Base-by-base conservation (phyloP, 1,140 invertebrate species). In the Drosophila auraria region DNA sequence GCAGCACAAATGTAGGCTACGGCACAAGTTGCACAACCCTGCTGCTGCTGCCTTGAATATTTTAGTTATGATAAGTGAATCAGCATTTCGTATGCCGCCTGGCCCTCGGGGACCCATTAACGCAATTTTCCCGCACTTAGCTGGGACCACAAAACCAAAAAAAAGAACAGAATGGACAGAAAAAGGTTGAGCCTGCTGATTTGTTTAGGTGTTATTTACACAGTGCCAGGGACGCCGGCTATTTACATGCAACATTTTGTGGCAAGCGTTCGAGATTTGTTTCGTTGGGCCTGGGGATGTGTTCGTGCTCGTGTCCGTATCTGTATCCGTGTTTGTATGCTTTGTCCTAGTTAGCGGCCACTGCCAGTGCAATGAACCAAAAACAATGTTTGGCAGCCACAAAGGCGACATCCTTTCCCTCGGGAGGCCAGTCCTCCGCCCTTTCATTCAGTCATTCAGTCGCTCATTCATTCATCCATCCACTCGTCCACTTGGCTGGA, bases 291-390 rank as follows among this genome's bases (percentile, higher is more conserved):
- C 56, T 45, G 47, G 56, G 69, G 71, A 50, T 53, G 47, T 73
- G 62, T 53, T 33, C 23, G 36, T 27, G 27, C 27, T 49, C 54
- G 54, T 56, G 27, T 54, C 27, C 51, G 2, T 30, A 30, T 20
- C 20, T 1, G 20, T 17, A 33, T 54, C 30, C 38, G 65, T 68
- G 53, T 54, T 62, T 45, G 69, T 75, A 53, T 70, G 15, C 44
- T 71, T 64, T 86, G 86, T 57, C 86, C 86, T 73, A 90, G 76
- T 86, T 89, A 72, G 83, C 23, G 83, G 79, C 76, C 50, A 83
- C 47, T 59, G 64, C 33, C 77, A 87, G 83, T 87, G 72, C 83
- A 87, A 77, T 87, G 83, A 87, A 87, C 83, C 77, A 87, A 80
- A 87, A 80, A 87, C 63, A 84, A 78, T 75, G 70, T 69, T 73